Evolutionary conservation across 2,888 invertebrate species (phyloP).

Genomic region (Trichopoda pennipes): DNA sequence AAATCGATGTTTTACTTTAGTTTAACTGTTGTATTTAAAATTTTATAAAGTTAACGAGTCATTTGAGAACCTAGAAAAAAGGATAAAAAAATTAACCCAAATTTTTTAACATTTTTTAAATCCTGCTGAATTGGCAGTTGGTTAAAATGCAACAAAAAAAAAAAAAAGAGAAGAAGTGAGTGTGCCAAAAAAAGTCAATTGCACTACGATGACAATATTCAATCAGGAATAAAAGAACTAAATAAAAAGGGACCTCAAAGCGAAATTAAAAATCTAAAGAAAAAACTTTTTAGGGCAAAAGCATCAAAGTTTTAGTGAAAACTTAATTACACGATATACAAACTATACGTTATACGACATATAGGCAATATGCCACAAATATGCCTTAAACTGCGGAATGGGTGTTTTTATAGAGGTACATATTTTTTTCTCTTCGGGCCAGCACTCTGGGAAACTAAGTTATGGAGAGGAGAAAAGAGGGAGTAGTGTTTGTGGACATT

Average conservation of each 20-base stretch:
- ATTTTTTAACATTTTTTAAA: constrained; percentile 16
- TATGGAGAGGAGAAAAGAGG: too few species aligned
- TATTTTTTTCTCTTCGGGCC: too few species aligned
- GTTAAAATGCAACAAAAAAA: background rate
- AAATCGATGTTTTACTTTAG: constrained; percentile 28
- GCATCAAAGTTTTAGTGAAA: background rate
- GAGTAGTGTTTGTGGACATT: too few species aligned
- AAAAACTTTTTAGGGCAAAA: background rate
- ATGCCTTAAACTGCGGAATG: too few species aligned
- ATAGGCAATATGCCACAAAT: too few species aligned
- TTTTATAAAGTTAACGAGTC: constrained; percentile 64
- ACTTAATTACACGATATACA: too few species aligned
- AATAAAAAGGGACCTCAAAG: background rate
- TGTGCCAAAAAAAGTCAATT: background rate
- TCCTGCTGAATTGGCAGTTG: constrained; percentile 52
- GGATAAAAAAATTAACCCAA: background rate
- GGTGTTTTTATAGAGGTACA: too few species aligned
- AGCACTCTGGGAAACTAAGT: too few species aligned
- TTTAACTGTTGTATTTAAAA: constrained; percentile 48
- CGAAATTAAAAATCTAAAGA: background rate
- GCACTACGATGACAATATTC: constrained; percentile 42
- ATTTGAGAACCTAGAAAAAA: constrained; percentile 39
- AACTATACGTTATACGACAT: too few species aligned
- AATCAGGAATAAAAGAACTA: constrained; percentile 43
- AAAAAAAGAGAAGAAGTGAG: background rate